Percentiles rank a stretch among this genome's conserved stretches.
phyloP scores from a whole-genome alignment of 2,888 invertebrate species.

The Sesia apiformis region DNA sequence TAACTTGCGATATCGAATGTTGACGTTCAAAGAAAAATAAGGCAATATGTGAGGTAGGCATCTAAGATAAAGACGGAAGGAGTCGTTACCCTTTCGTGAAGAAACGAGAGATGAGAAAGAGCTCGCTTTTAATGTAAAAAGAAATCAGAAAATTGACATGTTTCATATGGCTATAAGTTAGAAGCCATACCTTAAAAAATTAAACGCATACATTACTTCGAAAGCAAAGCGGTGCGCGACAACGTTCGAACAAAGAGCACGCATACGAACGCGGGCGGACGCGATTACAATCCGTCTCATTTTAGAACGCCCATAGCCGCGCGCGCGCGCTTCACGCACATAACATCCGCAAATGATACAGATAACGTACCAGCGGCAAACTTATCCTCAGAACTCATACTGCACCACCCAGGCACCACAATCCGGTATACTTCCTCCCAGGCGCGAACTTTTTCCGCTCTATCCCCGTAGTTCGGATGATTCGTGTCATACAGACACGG shows the following conservation, averaged over 20 bases:
- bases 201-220: constrained; percentile 22
- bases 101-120: too few species aligned
- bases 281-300: constrained; percentile 44
- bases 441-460: constrained; percentile 56
- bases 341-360: constrained; percentile 18
- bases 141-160: too few species aligned
- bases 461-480: constrained; percentile 55
- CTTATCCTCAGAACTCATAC: constrained; percentile 52
- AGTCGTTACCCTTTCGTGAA: too few species aligned
- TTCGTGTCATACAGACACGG: constrained; percentile 61
- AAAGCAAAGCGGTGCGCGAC: constrained; percentile 14
- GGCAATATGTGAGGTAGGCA: too few species aligned
- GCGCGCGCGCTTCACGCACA: constrained; percentile 24
- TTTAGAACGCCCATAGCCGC: constrained; percentile 14
- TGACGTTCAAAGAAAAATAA: too few species aligned
- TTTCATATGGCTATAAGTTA: too few species aligned
- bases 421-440: constrained; percentile 65
- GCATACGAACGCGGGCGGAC: constrained; percentile 31
- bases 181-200: too few species aligned
- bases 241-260: constrained; percentile 57
- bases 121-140: too few species aligned
- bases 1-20: too few species aligned
- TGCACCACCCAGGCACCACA: constrained; percentile 59
- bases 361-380: constrained; percentile 58
- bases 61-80: too few species aligned